A percentile compares a stretch with the other conserved stretches of the same genome.
Evolutionary conservation across 2,888 invertebrate species (phyloP).

Genomic region (Formica aserva): DNA sequence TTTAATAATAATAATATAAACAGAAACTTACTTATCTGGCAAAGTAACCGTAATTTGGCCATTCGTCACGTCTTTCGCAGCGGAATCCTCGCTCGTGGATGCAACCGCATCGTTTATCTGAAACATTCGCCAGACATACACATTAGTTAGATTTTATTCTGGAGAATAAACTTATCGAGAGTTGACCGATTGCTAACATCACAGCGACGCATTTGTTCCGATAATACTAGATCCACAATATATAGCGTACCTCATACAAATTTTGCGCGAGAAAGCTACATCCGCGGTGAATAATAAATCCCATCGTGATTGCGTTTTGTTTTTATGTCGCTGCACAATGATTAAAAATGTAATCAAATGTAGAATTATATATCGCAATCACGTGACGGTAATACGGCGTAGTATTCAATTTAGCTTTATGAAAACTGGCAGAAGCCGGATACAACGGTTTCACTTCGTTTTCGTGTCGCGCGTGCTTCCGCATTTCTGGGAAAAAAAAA

Average conservation of each 20-base stretch:
- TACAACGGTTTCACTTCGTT: constrained; percentile 22
- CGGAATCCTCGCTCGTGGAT: constrained; percentile 85
- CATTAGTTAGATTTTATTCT: not conserved
- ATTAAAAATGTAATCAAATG: constrained; percentile 40
- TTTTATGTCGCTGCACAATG: constrained; percentile 1
- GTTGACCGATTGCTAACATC: not conserved
- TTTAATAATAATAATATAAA: not conserved
- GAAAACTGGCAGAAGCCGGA: constrained; percentile 16
- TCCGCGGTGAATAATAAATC: not conserved
- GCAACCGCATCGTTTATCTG: constrained; percentile 85
- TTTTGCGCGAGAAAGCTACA: not conserved
- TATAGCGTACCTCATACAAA: not conserved
- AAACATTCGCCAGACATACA: constrained; percentile 3
- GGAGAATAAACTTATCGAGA: not conserved
- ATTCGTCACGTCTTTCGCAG: constrained; percentile 82
- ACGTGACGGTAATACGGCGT: not conserved
- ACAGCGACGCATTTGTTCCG: not conserved
- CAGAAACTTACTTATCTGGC: constrained; percentile 80
- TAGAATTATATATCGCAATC: constrained; percentile 8
- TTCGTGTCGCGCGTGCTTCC: constrained; percentile 29
- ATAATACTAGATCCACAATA: not conserved
- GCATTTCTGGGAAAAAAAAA: constrained; percentile 31
- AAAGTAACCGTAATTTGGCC: constrained; percentile 84
- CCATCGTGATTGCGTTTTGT: not conserved
- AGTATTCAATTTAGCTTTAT: constrained; percentile 36